phyloP scores from a whole-genome alignment of 2,888 invertebrate genomes.

The Smittia aterrima region DNA sequence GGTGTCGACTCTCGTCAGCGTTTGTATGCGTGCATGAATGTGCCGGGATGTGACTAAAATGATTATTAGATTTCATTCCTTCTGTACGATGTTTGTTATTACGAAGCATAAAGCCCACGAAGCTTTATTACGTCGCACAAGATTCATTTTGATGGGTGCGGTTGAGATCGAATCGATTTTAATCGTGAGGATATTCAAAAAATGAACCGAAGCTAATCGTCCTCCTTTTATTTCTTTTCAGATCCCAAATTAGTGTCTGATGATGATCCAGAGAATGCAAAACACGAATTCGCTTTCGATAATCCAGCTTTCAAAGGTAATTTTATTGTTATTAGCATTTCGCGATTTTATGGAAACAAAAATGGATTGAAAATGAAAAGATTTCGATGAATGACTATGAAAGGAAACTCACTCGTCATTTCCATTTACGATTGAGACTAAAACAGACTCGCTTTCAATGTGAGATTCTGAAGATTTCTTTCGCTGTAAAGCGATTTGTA shows the following conservation, averaged over 20 bases:
- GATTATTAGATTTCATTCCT: constrained; percentile 24
- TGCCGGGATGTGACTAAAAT: constrained; percentile 15
- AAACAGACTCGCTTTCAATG: neutral
- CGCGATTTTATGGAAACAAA: neutral
- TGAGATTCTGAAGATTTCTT: neutral
- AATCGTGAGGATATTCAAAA: neutral
- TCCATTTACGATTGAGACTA: constrained; percentile 15
- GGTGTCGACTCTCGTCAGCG: neutral
- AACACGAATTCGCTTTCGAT: constrained; percentile 75
- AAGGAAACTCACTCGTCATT: constrained; percentile 32
- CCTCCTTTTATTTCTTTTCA: constrained; percentile 5
- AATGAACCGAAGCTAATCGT: neutral
- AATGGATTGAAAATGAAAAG: constrained; percentile 7
- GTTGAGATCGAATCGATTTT: neutral
- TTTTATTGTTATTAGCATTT: neutral
- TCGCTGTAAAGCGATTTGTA: neutral
- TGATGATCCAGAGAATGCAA: constrained; percentile 73
- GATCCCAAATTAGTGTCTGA: constrained; percentile 36
- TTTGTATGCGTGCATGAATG: neutral
- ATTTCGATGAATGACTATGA: constrained; percentile 38
- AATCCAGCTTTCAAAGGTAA: constrained; percentile 69
- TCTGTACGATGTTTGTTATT: constrained; percentile 1
- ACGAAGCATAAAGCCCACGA: neutral
- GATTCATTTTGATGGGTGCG: neutral
- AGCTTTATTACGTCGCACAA: neutral